Evolutionary conservation across 92 coral and sea anemone species (phyloP).

Genomic region (Zoanthus sociatus): DNA sequence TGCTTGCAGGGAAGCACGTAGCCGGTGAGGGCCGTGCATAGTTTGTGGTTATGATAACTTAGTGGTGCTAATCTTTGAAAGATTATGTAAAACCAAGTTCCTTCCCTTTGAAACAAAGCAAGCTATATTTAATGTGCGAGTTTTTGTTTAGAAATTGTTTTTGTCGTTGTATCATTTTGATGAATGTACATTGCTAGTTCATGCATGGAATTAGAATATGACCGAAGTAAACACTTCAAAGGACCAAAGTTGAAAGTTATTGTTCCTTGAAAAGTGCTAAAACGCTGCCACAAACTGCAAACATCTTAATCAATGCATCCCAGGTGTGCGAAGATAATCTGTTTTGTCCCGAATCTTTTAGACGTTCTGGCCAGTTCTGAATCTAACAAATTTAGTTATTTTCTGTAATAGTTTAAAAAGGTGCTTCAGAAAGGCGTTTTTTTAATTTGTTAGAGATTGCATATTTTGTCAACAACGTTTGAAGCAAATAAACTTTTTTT

Average conservation of each 20-base stretch:
- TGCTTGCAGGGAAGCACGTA: not conserved
- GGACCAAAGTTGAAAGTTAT: not conserved
- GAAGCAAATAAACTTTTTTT: not conserved
- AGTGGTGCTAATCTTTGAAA: not conserved
- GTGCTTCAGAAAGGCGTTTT: not conserved
- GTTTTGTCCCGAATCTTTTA: not conserved
- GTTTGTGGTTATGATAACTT: constrained; percentile 3
- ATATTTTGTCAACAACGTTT: not conserved
- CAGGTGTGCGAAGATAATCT: constrained; percentile 1
- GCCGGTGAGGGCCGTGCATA: constrained; percentile 1
- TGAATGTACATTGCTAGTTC: not conserved
- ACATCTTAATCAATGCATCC: not conserved
- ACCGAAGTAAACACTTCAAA: not conserved
- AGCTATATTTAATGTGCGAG: not conserved
- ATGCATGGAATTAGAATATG: not conserved
- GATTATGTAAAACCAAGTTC: constrained; percentile 1
- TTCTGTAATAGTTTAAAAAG: not conserved
- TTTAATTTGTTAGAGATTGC: not conserved
- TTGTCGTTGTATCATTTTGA: not conserved
- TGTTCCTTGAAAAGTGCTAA: not conserved
- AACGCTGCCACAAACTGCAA: constrained; percentile 6
- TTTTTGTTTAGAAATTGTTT: not conserved
- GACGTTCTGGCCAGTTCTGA: constrained; percentile 3
- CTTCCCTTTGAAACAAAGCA: not conserved
- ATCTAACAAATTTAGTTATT: not conserved